Percentiles rank a stretch among this genome's conserved stretches.
phyloP scores from a whole-genome alignment of 2,888 invertebrate species.

The Callinectes sapidus region DNA sequence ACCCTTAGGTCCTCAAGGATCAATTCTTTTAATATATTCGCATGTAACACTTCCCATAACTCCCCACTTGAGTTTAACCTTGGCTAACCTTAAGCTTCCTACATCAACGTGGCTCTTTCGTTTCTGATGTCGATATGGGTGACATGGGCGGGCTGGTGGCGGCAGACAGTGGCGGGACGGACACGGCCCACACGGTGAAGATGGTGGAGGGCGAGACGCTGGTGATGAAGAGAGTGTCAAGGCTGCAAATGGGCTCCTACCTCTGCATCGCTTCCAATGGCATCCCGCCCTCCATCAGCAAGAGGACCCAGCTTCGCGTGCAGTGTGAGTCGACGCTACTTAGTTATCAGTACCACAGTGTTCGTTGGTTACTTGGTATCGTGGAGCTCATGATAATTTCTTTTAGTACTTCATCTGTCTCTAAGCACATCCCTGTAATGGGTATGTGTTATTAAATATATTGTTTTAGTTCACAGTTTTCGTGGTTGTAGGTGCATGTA shows the following conservation, averaged over 20 bases:
- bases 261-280: conserved; percentile 95
- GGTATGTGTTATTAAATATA: too few species aligned
- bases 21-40: neutral
- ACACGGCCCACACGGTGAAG: conserved; percentile 83
- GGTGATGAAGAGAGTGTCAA: conserved; percentile 90
- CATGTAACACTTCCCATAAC: neutral
- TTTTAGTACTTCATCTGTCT: too few species aligned
- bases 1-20: too few species aligned
- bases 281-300: conserved; percentile 91
- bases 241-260: conserved; percentile 94
- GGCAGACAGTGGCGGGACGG: neutral
- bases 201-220: conserved; percentile 91
- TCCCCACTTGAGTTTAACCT: neutral
- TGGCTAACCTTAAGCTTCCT: neutral
- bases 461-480: too few species aligned
- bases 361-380: too few species aligned
- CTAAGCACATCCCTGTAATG: too few species aligned
- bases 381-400: too few species aligned
- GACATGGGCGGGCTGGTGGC: conserved; percentile 40
- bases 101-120: conserved; percentile 49
- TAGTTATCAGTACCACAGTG: too few species aligned
- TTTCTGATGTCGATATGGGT: conserved; percentile 51
- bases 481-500: too few species aligned
- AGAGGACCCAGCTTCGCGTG: conserved; percentile 76
- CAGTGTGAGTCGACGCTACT: conserved; percentile 74